Evolutionary conservation across 2,888 invertebrate genomes (phyloP).

Genomic region (Eupelmus urozonus): DNA sequence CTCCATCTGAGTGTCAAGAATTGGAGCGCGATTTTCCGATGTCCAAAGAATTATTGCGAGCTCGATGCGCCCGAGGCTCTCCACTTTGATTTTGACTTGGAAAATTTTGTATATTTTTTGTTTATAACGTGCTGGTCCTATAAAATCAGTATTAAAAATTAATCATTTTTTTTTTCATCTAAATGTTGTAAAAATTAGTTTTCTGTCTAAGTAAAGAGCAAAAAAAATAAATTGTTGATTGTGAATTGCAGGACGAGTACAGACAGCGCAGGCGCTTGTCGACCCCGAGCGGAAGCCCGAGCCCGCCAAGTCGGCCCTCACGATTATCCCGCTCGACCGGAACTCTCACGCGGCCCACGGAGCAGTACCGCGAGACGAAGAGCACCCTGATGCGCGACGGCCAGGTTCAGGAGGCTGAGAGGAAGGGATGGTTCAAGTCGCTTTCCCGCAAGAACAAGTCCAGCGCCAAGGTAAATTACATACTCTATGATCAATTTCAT

Average conservation of each 20-base stretch:
- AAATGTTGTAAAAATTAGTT: no score
- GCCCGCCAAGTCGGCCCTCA: conserved; percentile 81
- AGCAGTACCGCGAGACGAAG: conserved; percentile 76
- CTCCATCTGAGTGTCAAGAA: neutral
- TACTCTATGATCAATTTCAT: no score
- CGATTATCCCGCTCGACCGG: conserved; percentile 77
- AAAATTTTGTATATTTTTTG: no score
- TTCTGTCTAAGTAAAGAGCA: neutral
- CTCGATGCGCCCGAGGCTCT: no score
- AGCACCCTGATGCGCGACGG: conserved; percentile 75
- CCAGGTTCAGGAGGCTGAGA: conserved; percentile 79
- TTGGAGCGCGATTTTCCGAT: no score
- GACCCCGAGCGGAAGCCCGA: conserved; percentile 85
- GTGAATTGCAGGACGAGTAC: conserved; percentile 80
- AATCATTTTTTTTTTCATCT: no score
- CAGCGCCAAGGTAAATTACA: conserved; percentile 78
- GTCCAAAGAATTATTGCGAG: no score
- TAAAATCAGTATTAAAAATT: no score
- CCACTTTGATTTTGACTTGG: no score
- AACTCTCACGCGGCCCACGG: conserved; percentile 73
- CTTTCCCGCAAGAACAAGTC: conserved; percentile 84
- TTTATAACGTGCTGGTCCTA: no score
- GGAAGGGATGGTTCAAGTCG: conserved; percentile 87
- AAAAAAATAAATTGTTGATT: neutral
- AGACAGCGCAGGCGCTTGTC: conserved; percentile 86